These are phyloP conservation scores for Sapayoa aenigma DNA, from an alignment of 2,113 vertebrate species.

Conservation along the genomic window DNA sequence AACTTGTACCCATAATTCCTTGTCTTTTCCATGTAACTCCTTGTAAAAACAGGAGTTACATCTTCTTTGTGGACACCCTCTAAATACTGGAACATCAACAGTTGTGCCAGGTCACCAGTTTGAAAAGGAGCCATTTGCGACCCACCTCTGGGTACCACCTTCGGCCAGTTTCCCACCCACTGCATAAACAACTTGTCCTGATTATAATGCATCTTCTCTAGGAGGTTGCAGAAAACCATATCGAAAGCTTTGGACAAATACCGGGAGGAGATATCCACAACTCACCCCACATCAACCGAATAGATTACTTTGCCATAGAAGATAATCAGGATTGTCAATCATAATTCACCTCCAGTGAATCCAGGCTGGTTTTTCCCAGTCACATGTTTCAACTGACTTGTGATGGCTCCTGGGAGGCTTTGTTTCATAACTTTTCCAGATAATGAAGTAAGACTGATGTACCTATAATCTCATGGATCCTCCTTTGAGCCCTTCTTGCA, in stretches of 20 bases:
- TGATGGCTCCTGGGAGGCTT: not conserved
- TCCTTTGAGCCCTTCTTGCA: not conserved
- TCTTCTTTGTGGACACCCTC: too few relatives aligned
- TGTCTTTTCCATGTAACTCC: too few relatives aligned
- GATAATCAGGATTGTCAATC: not conserved
- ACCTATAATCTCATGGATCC: not conserved
- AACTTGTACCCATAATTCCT: not conserved
- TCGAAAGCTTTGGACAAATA: not conserved
- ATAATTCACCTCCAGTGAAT: not conserved
- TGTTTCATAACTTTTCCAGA: not conserved
- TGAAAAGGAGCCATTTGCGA: not conserved
- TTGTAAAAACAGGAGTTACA: too few relatives aligned
- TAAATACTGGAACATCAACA: too few relatives aligned
- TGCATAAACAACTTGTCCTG: not conserved
- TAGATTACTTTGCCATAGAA: fast-evolving
- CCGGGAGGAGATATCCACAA: not conserved
- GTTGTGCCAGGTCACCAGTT: not conserved
- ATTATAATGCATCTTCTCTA: not conserved
- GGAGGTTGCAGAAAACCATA: not conserved
- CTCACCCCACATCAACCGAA: not conserved
- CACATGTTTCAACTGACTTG: not conserved
- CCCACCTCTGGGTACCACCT: not conserved
- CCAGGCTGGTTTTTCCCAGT: fast-evolving
- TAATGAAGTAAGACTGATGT: not conserved
- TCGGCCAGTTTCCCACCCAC: not conserved